Percentiles rank a stretch among this genome's conserved stretches.
These are phyloP conservation scores for Sebastes glaucus DNA, from an alignment of 2,797 vertebrate species.

Conservation along the genomic window DNA sequence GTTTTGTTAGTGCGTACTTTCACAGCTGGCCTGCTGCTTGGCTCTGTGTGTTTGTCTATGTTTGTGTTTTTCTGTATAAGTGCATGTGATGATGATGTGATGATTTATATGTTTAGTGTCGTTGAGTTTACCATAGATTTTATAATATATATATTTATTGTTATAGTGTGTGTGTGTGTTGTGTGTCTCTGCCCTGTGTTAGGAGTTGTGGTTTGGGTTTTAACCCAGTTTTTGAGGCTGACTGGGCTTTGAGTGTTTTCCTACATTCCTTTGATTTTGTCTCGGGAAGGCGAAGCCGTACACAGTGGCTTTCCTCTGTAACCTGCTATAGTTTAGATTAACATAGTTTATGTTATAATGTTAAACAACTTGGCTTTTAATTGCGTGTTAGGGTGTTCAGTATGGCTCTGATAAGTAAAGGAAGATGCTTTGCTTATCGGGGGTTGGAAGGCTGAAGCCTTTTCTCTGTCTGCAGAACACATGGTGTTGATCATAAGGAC, in stretches of 20 bases:
- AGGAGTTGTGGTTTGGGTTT: slow-evolving; percentile 40
- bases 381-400: slow-evolving; percentile 2
- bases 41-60: neutral
- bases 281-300: neutral
- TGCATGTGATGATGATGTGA: neutral
- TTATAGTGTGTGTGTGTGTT: neutral
- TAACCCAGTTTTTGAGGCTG: slow-evolving; percentile 31
- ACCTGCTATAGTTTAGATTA: slow-evolving; percentile 7
- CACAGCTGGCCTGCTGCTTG: slow-evolving; percentile 19
- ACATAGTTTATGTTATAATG: neutral
- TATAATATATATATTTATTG: neutral
- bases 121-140: neutral
- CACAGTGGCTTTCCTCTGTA: neutral
- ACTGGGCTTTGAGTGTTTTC: slow-evolving; percentile 37
- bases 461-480: slow-evolving; percentile 60
- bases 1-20: slow-evolving; percentile 23
- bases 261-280: slow-evolving; percentile 51
- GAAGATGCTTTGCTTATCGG: slow-evolving; percentile 15
- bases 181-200: neutral
- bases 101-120: slow-evolving; percentile 4
- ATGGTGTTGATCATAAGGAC: slow-evolving; percentile 74
- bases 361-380: slow-evolving; percentile 2
- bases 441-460: slow-evolving; percentile 20
- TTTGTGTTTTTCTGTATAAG: neutral
- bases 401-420: slow-evolving; percentile 10